Evolutionary conservation across 2,113 vertebrate genomes (phyloP).

Genomic region (Actinemys pallida): DNA sequence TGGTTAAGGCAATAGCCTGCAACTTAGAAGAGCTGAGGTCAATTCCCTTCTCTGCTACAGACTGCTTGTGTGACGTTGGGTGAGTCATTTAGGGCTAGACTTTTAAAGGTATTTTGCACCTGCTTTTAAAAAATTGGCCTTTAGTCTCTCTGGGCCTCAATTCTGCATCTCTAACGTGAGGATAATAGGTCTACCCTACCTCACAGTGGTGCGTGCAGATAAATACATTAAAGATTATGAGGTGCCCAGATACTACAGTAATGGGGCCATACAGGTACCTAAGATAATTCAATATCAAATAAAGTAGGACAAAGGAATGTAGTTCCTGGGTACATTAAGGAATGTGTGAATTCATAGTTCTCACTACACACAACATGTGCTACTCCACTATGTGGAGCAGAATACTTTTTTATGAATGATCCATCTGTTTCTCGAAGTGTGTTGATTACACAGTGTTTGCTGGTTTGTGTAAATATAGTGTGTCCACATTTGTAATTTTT

Average conservation of each 20-base stretch:
- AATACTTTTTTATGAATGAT: not conserved
- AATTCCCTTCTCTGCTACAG: not conserved
- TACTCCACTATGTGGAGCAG: slow-evolving; percentile 14
- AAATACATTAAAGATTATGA: fast-evolving
- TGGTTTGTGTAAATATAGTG: fast-evolving
- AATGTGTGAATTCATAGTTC: not conserved
- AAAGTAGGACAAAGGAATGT: not conserved
- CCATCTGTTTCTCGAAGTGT: not conserved
- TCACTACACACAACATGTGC: not conserved
- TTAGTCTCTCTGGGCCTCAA: not conserved
- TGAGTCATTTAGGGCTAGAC: not conserved
- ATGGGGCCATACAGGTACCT: fast-evolving
- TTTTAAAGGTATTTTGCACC: not conserved
- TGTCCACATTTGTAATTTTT: not conserved
- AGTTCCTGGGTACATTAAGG: not conserved
- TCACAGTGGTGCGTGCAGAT: fast-evolving
- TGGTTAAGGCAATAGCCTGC: not conserved
- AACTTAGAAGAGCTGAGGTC: no score
- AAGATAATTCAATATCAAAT: not conserved
- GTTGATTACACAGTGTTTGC: fast-evolving
- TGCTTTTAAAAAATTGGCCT: not conserved
- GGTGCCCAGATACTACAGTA: not conserved
- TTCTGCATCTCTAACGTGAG: not conserved
- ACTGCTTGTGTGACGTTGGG: no score
- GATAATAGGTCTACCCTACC: not conserved